Conservation (phyloP, 2,113 vertebrate species). For the Hippolais icterina region DNA sequence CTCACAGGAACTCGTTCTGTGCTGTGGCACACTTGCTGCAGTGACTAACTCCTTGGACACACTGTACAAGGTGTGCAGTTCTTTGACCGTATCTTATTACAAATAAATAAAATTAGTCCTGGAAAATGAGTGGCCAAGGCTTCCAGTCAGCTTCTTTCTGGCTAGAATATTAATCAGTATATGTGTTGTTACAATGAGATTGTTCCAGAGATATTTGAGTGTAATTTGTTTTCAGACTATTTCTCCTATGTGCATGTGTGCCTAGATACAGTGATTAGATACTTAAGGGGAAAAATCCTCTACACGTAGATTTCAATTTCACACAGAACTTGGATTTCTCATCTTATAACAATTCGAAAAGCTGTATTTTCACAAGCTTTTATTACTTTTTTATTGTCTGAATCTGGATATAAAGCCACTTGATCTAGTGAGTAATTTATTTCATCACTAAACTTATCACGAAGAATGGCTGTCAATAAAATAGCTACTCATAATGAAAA, state of each 20-base stretch:
- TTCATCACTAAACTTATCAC: background rate
- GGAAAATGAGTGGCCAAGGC: background rate
- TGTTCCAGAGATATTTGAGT: background rate
- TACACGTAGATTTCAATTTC: background rate
- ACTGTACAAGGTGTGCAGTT: background rate
- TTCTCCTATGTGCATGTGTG: background rate
- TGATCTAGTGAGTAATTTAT: background rate
- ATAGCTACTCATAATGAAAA: background rate
- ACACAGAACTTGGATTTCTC: background rate
- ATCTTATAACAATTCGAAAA: background rate
- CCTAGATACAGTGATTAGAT: background rate
- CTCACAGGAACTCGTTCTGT: background rate
- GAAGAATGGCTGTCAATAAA: background rate
- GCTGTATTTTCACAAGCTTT: background rate
- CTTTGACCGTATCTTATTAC: background rate
- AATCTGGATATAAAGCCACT: background rate
- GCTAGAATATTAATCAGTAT: conserved; percentile 23
- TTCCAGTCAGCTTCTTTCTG: background rate
- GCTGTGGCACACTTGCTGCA: background rate
- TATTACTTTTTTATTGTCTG: background rate
- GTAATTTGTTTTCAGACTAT: conserved; percentile 13
- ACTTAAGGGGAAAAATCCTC: background rate
- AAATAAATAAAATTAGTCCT: background rate
- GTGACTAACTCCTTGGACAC: background rate
- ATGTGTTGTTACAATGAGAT: background rate